Percentiles rank a stretch among this genome's conserved stretches.
Evolutionary conservation across 1,140 invertebrate species (phyloP).

Genomic region (Aphelinus atriplicis): DNA sequence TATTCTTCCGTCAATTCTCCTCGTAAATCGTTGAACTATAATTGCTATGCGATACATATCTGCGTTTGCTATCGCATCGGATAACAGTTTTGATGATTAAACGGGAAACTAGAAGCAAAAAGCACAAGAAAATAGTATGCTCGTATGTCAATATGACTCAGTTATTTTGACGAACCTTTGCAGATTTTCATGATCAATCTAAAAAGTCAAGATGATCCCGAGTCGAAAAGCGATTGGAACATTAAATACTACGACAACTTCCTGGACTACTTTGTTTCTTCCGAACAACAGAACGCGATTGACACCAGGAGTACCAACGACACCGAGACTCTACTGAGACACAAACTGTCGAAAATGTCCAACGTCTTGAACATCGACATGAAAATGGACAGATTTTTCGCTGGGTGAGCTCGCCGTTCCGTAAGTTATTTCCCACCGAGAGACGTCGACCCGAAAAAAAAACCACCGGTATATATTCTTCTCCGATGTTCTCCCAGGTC

Average conservation of each 20-base stretch:
- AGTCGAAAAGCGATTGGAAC: background rate
- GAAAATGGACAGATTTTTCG: constrained; percentile 48
- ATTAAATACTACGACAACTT: constrained; percentile 8
- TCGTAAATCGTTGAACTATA: no score
- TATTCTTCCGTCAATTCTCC: no score
- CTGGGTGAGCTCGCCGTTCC: constrained; percentile 41
- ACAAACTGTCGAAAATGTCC: background rate
- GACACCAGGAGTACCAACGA: background rate
- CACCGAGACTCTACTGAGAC: background rate
- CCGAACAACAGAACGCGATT: background rate
- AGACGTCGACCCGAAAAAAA: no score
- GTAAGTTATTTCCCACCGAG: background rate
- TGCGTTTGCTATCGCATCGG: no score
- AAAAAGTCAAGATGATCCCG: background rate
- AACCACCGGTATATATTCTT: no score
- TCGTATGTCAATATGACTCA: no score
- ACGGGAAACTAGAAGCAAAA: no score
- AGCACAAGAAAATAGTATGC: no score
- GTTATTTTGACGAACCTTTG: no score
- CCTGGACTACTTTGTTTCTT: background rate
- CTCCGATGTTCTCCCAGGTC: no score
- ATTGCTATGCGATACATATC: no score
- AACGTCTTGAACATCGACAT: constrained; percentile 47
- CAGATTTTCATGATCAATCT: constrained; percentile 54
- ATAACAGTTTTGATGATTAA: no score